Conservation (phyloP, 2,888 invertebrate genomes). For the Torymus auratus region DNA sequence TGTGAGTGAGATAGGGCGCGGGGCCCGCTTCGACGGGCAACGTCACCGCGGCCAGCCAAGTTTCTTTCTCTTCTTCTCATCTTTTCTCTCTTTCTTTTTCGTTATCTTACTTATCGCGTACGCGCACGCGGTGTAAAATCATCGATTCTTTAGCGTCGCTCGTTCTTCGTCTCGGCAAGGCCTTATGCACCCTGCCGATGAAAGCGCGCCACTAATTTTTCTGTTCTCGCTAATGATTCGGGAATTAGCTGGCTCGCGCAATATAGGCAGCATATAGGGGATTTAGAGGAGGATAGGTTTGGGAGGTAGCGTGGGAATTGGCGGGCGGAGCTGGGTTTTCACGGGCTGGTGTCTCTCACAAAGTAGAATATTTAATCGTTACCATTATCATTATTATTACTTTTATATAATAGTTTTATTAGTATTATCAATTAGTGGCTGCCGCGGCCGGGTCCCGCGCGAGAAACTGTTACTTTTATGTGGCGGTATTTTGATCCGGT, state of each 20-base stretch:
- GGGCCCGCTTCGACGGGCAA: constrained; percentile 69
- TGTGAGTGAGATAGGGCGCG: constrained; percentile 81
- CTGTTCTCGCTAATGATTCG: constrained; percentile 52
- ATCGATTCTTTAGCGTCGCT: constrained; percentile 47
- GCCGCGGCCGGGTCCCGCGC: constrained; percentile 75
- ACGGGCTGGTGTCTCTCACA: constrained; percentile 41
- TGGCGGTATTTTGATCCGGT: constrained; percentile 77
- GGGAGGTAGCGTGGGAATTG: constrained; percentile 51
- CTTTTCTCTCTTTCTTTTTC: constrained; percentile 1
- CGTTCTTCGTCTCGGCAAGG: constrained; percentile 60
- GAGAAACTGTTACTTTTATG: constrained; percentile 76
- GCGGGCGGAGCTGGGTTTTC: constrained; percentile 51
- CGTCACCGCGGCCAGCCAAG: constrained; percentile 69
- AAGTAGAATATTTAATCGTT: constrained; percentile 62
- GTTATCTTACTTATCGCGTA: constrained; percentile 57
- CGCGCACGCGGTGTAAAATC: constrained; percentile 15
- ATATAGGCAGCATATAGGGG: constrained; percentile 50
- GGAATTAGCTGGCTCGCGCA: constrained; percentile 61
- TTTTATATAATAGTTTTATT: constrained; percentile 54
- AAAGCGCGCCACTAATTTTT: constrained; percentile 52
- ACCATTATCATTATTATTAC: constrained; percentile 53
- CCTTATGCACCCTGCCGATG: constrained; percentile 73
- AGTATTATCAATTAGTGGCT: constrained; percentile 64
- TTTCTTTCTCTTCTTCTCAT: neutral
- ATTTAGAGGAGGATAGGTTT: constrained; percentile 37